Base-by-base conservation (phyloP, 2,797 vertebrate species). In the Lindbergichthys nudifrons region DNA sequence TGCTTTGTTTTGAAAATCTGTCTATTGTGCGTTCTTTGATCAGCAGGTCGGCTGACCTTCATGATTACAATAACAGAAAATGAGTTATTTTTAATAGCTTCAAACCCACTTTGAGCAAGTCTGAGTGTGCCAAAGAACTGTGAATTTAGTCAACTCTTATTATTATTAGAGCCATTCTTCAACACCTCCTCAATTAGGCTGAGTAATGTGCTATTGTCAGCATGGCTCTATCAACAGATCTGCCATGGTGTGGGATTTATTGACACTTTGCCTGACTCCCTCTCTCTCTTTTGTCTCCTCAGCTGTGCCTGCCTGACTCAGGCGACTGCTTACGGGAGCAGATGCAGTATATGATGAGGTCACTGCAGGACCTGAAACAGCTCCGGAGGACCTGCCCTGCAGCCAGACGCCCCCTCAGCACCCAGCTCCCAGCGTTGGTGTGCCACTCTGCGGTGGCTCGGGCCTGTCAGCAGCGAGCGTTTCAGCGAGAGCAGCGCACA, bases 271-370 rank as follows among this genome's bases (percentile, higher is more conserved):
- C 61, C 58, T 88, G 70, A 85, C 61, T 71, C 32, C 32, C 3
- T 62, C 82, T 67, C 4, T 86, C 39, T 67, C 50, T 78, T 42
- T 73, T 83, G 71, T 88, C 47, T 67, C 70, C 69, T 73, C 88
- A 98, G 97, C 89, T 94, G 80, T 96, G 96, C 85, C 85, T 95
- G 75, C 93, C 90, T 65, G 96, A 96, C 70, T 93, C 95, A 0
- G 87, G 95, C 0, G 94, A 92, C 56, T 93, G 94, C 70, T 72
- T 92, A 12, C 87, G 90, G 67, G 92, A 86, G 61, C 96, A 96
- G 86, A 95, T 96, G 95, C 95, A 90, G 62, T 91, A 95, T 73
- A 95, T 96, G 92, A 93, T 96, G 93, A 94, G 93, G 58, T 94
- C 95, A 0, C 88, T 95, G 48, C 96, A 96, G 9, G 96, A 94